Base-by-base conservation (phyloP, 2,113 vertebrate species). In the Dermatemys mawii region DNA sequence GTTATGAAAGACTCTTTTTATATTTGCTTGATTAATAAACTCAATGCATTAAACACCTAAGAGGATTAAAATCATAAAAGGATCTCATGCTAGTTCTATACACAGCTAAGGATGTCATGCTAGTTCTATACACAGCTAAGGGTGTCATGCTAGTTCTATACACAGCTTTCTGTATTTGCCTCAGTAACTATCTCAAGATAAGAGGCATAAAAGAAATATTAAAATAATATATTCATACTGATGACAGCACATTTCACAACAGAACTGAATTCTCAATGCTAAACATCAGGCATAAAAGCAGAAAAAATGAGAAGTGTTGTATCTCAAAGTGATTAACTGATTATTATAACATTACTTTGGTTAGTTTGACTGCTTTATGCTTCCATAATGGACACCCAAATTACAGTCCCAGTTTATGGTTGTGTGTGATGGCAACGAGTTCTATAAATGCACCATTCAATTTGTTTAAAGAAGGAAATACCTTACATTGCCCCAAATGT, bases 21-120 rank as follows among this genome's bases (percentile, higher is more conserved):
- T 89, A 93, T 92, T 90, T 91, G 49, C n/a, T 76, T 88, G 53
- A 91, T 67, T 91, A 91, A 92, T 90, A 93, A 93, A 93, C 32
- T 81, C 79, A 93, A 95, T 60, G 73, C 70, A 81, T 78, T 38
- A 83, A 92, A 79, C 46, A 90, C 6, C 17, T 84, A 93, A 95
- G 57, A 90, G 81, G 81, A 95, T 92, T 96, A 93, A 93, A 93
- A 83, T 1, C 35, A 89, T 48, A 92, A 94, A 87, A 73, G 49
- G 63, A 93, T 95, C 63, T 89, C 49, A 84, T 82, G 11, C 11
- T 57, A 88, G 38, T 80, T 89, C 85, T 49, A 63, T 26, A 41
- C 26, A 73, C 81, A 79, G 55, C 53, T 86, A 87, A 73, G 49
- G 63, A 93, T 95, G 55, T 89, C 49, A 84, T 82, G 11, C 11